A percentile compares a stretch with the other conserved stretches of the same genome.
These are phyloP conservation scores for Cnemophilus loriae DNA, from an alignment of 2,113 vertebrate genomes.

Conservation along the genomic window DNA sequence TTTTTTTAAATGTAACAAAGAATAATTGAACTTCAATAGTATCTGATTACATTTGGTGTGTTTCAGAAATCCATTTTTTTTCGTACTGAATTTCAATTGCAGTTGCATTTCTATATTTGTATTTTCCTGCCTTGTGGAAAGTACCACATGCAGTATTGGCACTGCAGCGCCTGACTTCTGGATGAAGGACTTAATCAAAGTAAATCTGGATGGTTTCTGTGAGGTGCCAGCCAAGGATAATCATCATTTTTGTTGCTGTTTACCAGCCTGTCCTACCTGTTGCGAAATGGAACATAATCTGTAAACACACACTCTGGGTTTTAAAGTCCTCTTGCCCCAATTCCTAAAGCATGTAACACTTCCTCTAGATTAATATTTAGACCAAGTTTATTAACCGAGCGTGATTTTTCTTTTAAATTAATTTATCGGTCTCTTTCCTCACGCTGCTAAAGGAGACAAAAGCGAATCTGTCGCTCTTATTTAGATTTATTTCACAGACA, in stretches of 20 bases:
- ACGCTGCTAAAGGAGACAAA: neutral
- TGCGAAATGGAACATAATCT: neutral
- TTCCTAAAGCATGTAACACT: neutral
- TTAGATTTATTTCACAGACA: neutral
- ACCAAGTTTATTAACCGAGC: neutral
- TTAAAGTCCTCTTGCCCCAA: neutral
- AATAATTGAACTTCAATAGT: slow-evolving; percentile 11
- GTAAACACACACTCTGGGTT: neutral
- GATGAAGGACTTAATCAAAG: neutral
- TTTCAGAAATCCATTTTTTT: neutral
- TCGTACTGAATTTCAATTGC: neutral
- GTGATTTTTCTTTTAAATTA: neutral
- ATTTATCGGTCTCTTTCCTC: neutral
- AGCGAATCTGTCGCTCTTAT: neutral
- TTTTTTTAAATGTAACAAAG: neutral
- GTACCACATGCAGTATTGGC: neutral
- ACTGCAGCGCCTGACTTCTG: neutral
- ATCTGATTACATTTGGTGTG: slow-evolving; percentile 4
- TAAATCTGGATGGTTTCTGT: neutral
- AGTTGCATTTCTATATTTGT: neutral
- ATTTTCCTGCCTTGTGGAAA: neutral
- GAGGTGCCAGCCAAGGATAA: neutral
- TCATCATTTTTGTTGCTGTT: neutral
- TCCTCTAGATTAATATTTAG: neutral
- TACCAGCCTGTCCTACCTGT: neutral